phyloP scores from a whole-genome alignment of 2,113 vertebrate species.

The Notiomystis cincta region DNA sequence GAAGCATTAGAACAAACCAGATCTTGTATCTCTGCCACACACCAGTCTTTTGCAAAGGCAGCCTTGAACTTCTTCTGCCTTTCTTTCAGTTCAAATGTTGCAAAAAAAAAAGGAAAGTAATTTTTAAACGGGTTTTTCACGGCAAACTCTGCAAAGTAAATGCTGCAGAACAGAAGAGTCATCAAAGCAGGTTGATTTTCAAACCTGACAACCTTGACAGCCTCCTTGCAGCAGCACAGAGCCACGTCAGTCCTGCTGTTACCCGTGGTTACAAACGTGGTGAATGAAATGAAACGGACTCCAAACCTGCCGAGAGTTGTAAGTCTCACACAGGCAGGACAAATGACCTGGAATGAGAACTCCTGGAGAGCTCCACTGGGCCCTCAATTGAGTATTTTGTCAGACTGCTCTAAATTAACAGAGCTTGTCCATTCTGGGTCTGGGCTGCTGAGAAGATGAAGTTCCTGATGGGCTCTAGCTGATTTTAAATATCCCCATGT shows the following conservation, averaged over 20 bases:
- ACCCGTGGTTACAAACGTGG: neutral
- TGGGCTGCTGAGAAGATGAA: neutral
- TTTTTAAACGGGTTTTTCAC: neutral
- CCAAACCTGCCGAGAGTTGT: neutral
- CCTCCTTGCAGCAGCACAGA: neutral
- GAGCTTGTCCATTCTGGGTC: neutral
- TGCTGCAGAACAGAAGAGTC: neutral
- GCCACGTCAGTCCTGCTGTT: neutral
- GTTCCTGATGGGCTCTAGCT: neutral
- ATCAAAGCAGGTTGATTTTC: neutral
- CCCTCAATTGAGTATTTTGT: neutral
- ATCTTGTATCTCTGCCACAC: neutral
- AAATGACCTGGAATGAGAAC: neutral
- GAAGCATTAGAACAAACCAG: neutral
- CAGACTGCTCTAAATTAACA: neutral
- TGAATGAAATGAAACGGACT: slow-evolving; percentile 1
- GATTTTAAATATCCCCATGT: neutral
- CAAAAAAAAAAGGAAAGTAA: neutral
- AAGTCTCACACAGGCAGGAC: neutral
- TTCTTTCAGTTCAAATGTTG: neutral
- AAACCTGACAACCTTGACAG: neutral
- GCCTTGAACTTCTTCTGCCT: neutral
- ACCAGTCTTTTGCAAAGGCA: neutral
- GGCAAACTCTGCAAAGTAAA: neutral
- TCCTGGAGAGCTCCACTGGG: neutral